A percentile compares a stretch with the other conserved stretches of the same genome.
phyloP scores from a whole-genome alignment of 1,140 invertebrate genomes.

The Choristoneura fumiferana region DNA sequence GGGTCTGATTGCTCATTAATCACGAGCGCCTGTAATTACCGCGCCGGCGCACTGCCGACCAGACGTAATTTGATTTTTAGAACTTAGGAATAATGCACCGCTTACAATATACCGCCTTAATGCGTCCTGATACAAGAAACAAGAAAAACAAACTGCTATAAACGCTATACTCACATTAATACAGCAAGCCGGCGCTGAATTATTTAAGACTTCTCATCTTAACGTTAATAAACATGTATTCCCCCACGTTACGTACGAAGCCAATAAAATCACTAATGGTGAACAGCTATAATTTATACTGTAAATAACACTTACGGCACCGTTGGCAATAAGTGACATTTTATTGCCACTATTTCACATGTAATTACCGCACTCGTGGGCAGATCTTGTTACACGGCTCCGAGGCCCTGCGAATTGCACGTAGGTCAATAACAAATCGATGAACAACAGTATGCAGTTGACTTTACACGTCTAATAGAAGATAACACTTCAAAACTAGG shows the following conservation, averaged over 20 bases:
- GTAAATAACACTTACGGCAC: slow-evolving; percentile 13
- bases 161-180: no score
- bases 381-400: not conserved
- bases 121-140: not conserved
- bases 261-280: slow-evolving; percentile 18
- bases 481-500: not conserved
- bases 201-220: not conserved
- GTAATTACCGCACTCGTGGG: slow-evolving; percentile 1
- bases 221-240: slow-evolving; percentile 9
- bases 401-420: not conserved
- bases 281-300: slow-evolving; percentile 13
- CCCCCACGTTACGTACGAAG: slow-evolving; percentile 7
- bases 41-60: slow-evolving; percentile 45
- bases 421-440: slow-evolving; percentile 4
- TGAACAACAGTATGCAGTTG: not conserved
- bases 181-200: no score
- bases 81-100: slow-evolving; percentile 48
- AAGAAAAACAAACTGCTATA: no score
- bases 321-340: slow-evolving; percentile 18
- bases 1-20: slow-evolving; percentile 67
- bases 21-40: slow-evolving; percentile 60
- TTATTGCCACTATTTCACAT: slow-evolving; percentile 25
- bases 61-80: slow-evolving; percentile 59
- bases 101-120: slow-evolving; percentile 22
- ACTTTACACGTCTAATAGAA: not conserved